phyloP scores from a whole-genome alignment of 2,888 invertebrate genomes.

The Artemia sp. region DNA sequence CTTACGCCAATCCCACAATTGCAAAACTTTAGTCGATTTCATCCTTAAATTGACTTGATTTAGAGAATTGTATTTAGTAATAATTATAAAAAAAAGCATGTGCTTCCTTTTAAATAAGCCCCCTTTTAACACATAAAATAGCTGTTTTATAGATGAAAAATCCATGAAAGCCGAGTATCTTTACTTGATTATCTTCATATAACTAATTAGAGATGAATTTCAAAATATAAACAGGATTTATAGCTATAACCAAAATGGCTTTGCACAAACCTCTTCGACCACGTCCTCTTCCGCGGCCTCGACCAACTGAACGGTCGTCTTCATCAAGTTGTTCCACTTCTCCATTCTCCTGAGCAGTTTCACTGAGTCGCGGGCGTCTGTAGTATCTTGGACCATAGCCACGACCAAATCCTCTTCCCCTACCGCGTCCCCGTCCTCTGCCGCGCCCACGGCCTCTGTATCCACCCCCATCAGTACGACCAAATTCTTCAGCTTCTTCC shows the following conservation, averaged over 20 bases:
- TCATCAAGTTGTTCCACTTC: slow-evolving; percentile 26
- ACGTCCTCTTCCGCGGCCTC: slow-evolving; percentile 34
- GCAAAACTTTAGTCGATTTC: no score
- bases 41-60: no score
- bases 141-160: no score
- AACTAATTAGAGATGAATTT: no score
- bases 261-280: slow-evolving; percentile 27
- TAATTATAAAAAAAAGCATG: no score
- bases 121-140: no score
- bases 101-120: no score
- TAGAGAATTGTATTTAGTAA: no score
- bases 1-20: no score
- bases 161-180: no score
- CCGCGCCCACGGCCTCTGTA: slow-evolving; percentile 26
- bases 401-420: slow-evolving; percentile 25
- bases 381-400: slow-evolving; percentile 21
- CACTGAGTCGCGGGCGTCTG: slow-evolving; percentile 21
- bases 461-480: slow-evolving; percentile 28
- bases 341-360: slow-evolving; percentile 25
- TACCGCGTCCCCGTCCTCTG: slow-evolving; percentile 28
- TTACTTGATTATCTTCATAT: no score
- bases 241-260: slow-evolving; percentile 31
- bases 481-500: slow-evolving; percentile 27
- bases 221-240: no score
- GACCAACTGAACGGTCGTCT: background rate